Conservation (phyloP, 92 coral and sea anemone species). For the Actinernus sp. region DNA sequence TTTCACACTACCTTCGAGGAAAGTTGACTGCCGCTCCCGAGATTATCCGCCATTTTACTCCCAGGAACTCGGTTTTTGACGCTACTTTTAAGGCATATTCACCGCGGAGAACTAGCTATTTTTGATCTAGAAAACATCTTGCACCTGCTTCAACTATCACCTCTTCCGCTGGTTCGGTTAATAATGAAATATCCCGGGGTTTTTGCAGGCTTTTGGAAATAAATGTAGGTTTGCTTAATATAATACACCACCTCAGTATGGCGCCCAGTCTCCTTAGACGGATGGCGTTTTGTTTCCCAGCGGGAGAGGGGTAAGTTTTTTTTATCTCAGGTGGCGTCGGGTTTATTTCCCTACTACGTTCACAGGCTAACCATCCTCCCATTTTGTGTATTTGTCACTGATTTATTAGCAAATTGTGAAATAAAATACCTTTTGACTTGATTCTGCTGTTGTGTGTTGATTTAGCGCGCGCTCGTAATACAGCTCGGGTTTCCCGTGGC, state of each 20-base stretch:
- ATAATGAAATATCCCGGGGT: background rate
- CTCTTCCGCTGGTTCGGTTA: background rate
- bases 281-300: background rate
- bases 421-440: too few species aligned
- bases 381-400: too few species aligned
- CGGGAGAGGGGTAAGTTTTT: background rate
- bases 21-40: constrained; percentile 11
- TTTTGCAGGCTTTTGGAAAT: background rate
- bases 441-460: too few species aligned
- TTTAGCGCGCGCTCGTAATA: too few species aligned
- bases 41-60: constrained; percentile 22
- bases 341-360: too few species aligned
- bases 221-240: background rate
- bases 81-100: constrained; percentile 8
- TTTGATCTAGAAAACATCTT: constrained; percentile 17
- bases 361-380: too few species aligned
- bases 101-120: background rate
- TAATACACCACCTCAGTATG: background rate
- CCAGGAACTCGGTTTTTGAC: background rate
- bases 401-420: too few species aligned
- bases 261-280: background rate
- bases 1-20: constrained; percentile 41
- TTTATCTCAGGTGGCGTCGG: too few species aligned
- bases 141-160: constrained; percentile 35
- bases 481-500: too few species aligned